These are phyloP conservation scores for Empis livida DNA, from an alignment of 2,888 invertebrate species.

Conservation along the genomic window DNA sequence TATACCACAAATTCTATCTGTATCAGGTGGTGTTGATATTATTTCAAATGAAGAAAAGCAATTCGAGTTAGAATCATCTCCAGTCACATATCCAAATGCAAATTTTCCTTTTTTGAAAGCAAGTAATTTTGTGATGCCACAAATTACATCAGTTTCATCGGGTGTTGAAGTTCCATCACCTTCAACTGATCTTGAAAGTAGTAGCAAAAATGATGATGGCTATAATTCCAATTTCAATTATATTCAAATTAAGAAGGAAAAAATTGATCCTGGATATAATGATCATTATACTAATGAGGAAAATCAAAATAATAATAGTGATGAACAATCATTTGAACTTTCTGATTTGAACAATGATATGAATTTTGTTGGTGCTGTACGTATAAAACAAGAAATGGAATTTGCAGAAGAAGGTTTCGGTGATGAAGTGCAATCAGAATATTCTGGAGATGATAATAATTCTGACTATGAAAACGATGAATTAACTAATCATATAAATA, in stretches of 20 bases:
- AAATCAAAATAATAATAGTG: too few species aligned
- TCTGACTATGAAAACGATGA: constrained; percentile 7
- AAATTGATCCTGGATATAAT: constrained; percentile 4
- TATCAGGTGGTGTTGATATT: constrained; percentile 17
- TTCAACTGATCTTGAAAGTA: not conserved
- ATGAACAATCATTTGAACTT: too few species aligned
- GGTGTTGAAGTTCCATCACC: constrained; percentile 12
- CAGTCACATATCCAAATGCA: too few species aligned
- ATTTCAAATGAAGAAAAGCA: constrained; percentile 18
- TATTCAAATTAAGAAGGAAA: constrained; percentile 27
- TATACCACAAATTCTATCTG: constrained; percentile 19
- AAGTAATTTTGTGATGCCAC: constrained; percentile 11
- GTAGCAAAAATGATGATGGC: too few species aligned
- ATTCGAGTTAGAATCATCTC: constrained; percentile 25
- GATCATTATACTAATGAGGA: not conserved
- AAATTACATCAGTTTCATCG: constrained; percentile 25
- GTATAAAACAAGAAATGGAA: constrained; percentile 1
- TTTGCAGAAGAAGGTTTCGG: not conserved
- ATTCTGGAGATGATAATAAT: constrained; percentile 6
- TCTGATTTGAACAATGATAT: too few species aligned
- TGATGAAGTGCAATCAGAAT: constrained; percentile 1
- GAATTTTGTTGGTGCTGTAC: not conserved
- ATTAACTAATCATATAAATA: too few species aligned
- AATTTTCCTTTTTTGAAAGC: too few species aligned
- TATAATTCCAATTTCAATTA: constrained; percentile 19